phyloP scores from a whole-genome alignment of 2,113 vertebrate genomes.

The Onychorhynchus coronatus region DNA sequence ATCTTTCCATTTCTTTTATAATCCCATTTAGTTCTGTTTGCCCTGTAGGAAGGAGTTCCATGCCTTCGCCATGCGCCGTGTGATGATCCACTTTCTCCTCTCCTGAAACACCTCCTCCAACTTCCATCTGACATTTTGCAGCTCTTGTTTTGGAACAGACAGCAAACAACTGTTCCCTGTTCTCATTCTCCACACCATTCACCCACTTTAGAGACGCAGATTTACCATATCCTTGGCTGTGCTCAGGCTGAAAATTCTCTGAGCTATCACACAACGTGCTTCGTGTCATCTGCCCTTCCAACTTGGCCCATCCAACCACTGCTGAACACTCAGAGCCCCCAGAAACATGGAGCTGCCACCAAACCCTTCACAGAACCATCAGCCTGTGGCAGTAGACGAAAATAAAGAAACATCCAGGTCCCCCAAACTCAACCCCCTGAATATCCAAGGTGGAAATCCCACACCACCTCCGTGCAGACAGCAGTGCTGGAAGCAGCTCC shows the following conservation, averaged over 20 bases:
- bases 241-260: neutral
- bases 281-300: neutral
- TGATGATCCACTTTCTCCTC: neutral
- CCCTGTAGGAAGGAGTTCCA: neutral
- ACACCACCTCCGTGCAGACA: neutral
- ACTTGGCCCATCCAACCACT: neutral
- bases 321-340: neutral
- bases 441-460: neutral
- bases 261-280: neutral
- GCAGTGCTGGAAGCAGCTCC: neutral
- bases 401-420: neutral
- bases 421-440: too few relatives aligned
- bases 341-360: neutral
- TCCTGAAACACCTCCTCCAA: neutral
- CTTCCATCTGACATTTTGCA: neutral
- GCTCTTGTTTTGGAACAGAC: neutral
- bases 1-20: neutral
- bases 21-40: neutral
- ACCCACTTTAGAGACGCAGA: neutral
- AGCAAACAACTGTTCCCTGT: neutral
- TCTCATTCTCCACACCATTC: neutral
- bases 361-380: neutral
- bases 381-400: neutral
- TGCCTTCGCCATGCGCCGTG: neutral
- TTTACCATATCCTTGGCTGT: neutral